phyloP scores from a whole-genome alignment of 2,113 vertebrate species.

The Onychostoma macrolepis region DNA sequence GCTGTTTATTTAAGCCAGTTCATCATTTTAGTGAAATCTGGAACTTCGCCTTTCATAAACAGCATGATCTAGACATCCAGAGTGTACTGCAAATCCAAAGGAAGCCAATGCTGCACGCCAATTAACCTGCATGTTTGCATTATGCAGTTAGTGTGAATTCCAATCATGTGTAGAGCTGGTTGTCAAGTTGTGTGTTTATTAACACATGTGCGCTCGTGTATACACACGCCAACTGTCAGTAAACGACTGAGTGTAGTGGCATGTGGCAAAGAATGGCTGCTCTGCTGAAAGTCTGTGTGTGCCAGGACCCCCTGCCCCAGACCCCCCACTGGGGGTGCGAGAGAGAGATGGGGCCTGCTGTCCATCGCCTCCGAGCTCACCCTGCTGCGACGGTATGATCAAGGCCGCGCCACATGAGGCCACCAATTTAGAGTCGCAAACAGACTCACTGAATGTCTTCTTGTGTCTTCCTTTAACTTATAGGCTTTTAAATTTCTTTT shows the following conservation, averaged over 20 bases:
- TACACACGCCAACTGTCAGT: neutral
- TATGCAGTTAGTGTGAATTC: slow-evolving; percentile 22
- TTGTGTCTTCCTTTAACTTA: slow-evolving; percentile 36
- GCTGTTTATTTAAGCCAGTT: neutral
- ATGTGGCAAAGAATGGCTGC: slow-evolving; percentile 31
- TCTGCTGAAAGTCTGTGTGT: slow-evolving; percentile 13
- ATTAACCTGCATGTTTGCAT: slow-evolving; percentile 38
- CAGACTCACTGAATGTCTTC: slow-evolving; percentile 65
- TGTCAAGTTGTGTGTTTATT: slow-evolving; percentile 33
- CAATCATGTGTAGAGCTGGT: neutral
- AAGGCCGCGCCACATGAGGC: slow-evolving; percentile 67
- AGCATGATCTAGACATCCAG: neutral
- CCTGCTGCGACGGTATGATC: slow-evolving; percentile 69
- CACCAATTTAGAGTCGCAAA: slow-evolving; percentile 66
- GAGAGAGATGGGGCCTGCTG: slow-evolving; percentile 17
- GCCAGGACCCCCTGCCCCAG: neutral
- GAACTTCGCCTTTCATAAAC: neutral
- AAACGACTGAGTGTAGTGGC: slow-evolving; percentile 4
- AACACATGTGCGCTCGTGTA: slow-evolving; percentile 29
- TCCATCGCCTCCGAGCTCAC: slow-evolving; percentile 28
- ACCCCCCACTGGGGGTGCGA: slow-evolving; percentile 7
- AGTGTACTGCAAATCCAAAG: slow-evolving; percentile 1
- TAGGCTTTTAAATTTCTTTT: slow-evolving; percentile 15
- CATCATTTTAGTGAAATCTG: slow-evolving; percentile 13
- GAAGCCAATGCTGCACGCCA: neutral